Base-by-base conservation (phyloP, 2,888 invertebrate genomes). In the Penaeus monodon region DNA sequence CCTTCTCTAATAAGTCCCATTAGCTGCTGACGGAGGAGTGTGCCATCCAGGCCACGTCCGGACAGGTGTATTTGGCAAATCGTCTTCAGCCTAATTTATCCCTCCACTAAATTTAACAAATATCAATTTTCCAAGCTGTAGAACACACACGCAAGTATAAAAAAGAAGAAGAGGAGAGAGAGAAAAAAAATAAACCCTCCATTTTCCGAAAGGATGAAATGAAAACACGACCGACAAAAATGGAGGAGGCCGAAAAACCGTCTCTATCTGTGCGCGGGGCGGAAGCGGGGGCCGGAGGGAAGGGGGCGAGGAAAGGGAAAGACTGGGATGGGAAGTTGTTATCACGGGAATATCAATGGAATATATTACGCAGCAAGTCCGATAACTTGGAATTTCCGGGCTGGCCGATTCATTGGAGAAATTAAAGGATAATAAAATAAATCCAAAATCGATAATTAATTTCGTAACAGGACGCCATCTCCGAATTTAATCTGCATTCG, bases 41-140 rank as follows among this genome's bases (percentile, higher is more conserved):
- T 17, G 57, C 57, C 57, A 57, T 57, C 57, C 57, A 57, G 57
- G 17, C 3, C 3, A 57, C 17, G 12, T 20, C 17, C 57, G 57
- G 57, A 77, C 77, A 84, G 83, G 77, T 84, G 65, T n/a, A 66
- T 20, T 33, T 49, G 49, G 49, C 81, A 70, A 82, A 82, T 73
- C 63, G 81, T 70, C 73, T 63, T 22, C 27, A 12, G 33, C 27
- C 20, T 24, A 33, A 70, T 44, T 82, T 82, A 38, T 63, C 29
- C 81, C 29, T 38, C 22, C 27, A 14, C 38, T 66, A 44, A 81
- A 44, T 64, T 68, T 68, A n/a, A 65, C n/a, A 68, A 65, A 81
- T 81, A 81, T 81, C 66, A 68, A 66, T 65, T 81, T 65, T 24
- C 65, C 27, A 17, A 57, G 44, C 65, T 44, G 64, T 44, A 38